Percentiles rank a stretch among this genome's conserved stretches.
phyloP scores from a whole-genome alignment of 2,888 invertebrate genomes.

The Patella pellucida region DNA sequence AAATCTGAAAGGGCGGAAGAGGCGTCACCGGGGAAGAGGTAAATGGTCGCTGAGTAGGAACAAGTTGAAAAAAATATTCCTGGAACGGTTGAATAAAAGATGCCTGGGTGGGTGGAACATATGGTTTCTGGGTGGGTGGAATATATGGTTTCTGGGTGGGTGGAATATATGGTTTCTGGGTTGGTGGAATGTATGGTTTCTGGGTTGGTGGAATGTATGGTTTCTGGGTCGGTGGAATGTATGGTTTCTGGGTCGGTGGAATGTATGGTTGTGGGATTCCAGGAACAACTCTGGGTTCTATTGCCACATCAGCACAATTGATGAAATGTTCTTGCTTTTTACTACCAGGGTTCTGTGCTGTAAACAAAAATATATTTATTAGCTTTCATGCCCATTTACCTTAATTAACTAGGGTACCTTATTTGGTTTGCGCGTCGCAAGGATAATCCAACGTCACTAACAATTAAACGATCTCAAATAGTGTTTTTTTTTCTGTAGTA shows the following conservation, averaged over 20 bases:
- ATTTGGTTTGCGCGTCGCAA: too few relatives aligned
- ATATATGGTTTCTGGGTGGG: background rate
- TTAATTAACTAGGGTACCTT: too few relatives aligned
- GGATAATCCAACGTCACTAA: too few relatives aligned
- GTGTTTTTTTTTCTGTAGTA: too few relatives aligned
- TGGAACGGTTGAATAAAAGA: background rate
- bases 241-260: background rate
- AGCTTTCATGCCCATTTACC: too few relatives aligned
- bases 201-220: background rate
- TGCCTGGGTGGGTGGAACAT: background rate
- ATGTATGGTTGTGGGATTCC: background rate
- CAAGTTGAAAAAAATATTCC: background rate
- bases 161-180: too few relatives aligned
- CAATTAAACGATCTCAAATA: too few relatives aligned
- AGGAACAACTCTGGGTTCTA: background rate
- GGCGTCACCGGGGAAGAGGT: too few relatives aligned
- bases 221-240: background rate
- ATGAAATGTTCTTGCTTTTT: slow-evolving; percentile 32
- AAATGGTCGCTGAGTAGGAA: background rate
- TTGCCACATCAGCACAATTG: slow-evolving; percentile 34
- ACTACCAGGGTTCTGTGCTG: slow-evolving; percentile 22
- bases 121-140: background rate
- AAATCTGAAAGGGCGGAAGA: too few relatives aligned
- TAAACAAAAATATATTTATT: slow-evolving; percentile 17
- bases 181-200: background rate